Conservation (phyloP, 2,797 vertebrate species). For the Poecilia wingei region DNA sequence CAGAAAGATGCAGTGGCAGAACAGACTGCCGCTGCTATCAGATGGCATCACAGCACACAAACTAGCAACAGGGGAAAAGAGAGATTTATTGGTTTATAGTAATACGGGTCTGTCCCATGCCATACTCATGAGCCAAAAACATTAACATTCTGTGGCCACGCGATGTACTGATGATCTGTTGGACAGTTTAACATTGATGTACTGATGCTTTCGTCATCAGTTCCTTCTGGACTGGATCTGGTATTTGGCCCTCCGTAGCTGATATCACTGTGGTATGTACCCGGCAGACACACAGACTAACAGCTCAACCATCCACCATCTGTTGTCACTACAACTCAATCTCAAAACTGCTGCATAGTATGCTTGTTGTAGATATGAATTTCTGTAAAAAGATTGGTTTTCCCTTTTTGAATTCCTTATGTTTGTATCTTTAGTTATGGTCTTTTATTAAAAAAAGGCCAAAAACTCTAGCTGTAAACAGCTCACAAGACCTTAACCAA, state of each 20-base stretch:
- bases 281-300: conserved; percentile 36
- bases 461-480: not conserved
- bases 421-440: not conserved
- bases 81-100: conserved; percentile 42
- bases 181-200: conserved; percentile 45
- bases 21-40: conserved; percentile 68
- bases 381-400: not conserved
- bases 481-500: not conserved
- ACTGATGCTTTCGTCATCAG: conserved; percentile 47
- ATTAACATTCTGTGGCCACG: conserved; percentile 34
- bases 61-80: conserved; percentile 52
- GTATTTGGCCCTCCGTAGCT: conserved; percentile 34
- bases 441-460: not conserved
- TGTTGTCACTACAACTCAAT: conserved; percentile 43
- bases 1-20: conserved; percentile 34
- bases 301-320: conserved; percentile 58
- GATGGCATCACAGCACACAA: conserved; percentile 58
- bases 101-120: conserved; percentile 43
- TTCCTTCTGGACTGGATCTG: conserved; percentile 47
- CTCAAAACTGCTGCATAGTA: conserved; percentile 28
- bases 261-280: conserved; percentile 32
- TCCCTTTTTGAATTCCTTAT: not conserved
- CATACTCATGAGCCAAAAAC: conserved; percentile 41
- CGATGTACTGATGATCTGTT: conserved; percentile 49
- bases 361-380: not conserved